Base-by-base conservation (phyloP, 2,888 invertebrate genomes). In the Vesta saturnalis region DNA sequence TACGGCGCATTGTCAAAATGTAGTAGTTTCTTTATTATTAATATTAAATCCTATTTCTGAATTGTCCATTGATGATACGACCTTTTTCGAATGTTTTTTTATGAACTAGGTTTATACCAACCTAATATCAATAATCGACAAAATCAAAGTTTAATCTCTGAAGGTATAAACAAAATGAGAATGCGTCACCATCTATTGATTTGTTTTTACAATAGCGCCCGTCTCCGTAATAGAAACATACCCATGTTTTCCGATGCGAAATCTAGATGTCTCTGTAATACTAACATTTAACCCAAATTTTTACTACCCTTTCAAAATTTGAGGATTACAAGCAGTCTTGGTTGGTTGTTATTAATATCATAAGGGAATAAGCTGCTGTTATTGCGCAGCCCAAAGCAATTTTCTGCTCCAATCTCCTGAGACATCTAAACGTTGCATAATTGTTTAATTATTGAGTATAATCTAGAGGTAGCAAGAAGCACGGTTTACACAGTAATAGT, bases 401-500 rank as follows among this genome's bases (percentile, higher is more conserved):
- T 83, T 83, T 82, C 82, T 75, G 75, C 76, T 74, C 72, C 64
- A 69, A 70, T 81, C 83, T 81, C 83, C 52, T 65, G 83, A 80
- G 83, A 80, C 82, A 74, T 75, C 81, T 83, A 83, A 83, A 83
- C 83, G 83, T 77, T 82, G 82, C 80, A 82, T 84, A 84, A 84
- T 84, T 84, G 83, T 84, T 84, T 83, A 84, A 84, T 84, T 83
- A 84, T 84, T 84, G 83, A 84, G 80, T 81, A 84, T 84, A 83
- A 84, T 84, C 84, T 82, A 54, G 71, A 74, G 80, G 75, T 71
- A 74, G 70, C 74, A 77, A 73, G 76, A 72, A 76, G 74, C 74
- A 67, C 66, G 72, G 66, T 74, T 76, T 73, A 76, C 76, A 76
- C 73, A 49, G 49, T 60, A 66, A 21, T 52, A 39, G 2, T 55